These are phyloP conservation scores for Lindbergichthys nudifrons DNA, from an alignment of 2,797 vertebrate species.

Conservation along the genomic window DNA sequence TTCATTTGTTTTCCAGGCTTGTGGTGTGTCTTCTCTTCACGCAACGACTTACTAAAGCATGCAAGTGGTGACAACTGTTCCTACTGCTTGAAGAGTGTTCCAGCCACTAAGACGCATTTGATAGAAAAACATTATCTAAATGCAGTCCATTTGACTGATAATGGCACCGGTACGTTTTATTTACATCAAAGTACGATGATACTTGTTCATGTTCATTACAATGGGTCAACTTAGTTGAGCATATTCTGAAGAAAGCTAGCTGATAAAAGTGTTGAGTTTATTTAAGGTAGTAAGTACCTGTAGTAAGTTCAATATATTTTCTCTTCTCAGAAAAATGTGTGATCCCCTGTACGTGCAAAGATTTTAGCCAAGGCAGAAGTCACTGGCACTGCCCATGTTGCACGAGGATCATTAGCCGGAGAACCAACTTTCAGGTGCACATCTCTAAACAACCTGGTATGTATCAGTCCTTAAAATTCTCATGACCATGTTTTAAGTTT, in stretches of 20 bases:
- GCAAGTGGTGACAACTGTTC: constrained; percentile 18
- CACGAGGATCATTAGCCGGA: constrained; percentile 43
- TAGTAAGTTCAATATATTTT: background rate
- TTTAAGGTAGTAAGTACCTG: background rate
- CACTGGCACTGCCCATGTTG: constrained; percentile 62
- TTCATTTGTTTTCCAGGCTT: constrained; percentile 14
- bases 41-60: constrained; percentile 26
- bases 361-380: constrained; percentile 48
- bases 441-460: constrained; percentile 46
- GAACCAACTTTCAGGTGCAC: constrained; percentile 52
- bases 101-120: constrained; percentile 33
- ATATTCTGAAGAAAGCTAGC: background rate
- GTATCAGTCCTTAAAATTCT: background rate
- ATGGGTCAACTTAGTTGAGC: background rate
- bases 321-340: constrained; percentile 44
- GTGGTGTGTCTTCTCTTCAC: constrained; percentile 31
- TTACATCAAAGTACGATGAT: background rate
- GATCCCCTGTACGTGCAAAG: constrained; percentile 52
- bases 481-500: background rate
- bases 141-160: constrained; percentile 36
- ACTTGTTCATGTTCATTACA: background rate
- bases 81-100: constrained; percentile 37
- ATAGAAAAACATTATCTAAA: constrained; percentile 31
- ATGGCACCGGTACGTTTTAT: constrained; percentile 19
- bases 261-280: background rate